Conservation (phyloP, 2,797 vertebrate species). For the Brotogeris chrysoptera region DNA sequence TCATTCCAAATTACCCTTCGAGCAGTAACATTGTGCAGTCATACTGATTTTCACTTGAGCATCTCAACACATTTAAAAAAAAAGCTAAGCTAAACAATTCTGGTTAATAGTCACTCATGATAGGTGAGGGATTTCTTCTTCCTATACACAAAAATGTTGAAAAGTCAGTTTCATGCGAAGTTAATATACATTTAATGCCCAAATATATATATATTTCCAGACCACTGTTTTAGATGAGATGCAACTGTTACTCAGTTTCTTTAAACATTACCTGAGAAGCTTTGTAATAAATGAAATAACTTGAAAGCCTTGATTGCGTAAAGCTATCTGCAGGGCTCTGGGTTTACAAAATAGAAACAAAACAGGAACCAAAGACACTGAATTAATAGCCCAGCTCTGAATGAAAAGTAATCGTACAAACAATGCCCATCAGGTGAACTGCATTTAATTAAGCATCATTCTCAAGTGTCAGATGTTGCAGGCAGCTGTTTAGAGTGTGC, state of each 20-base stretch:
- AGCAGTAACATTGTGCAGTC: neutral
- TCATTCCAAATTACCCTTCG: neutral
- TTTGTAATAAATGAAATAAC: neutral
- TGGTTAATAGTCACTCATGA: neutral
- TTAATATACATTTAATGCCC: neutral
- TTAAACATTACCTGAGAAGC: neutral
- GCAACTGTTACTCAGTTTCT: neutral
- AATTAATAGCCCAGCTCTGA: neutral
- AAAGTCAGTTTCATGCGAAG: neutral
- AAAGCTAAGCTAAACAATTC: neutral
- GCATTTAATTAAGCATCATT: constrained; percentile 15
- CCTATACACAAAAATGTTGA: neutral
- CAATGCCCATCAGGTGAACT: constrained; percentile 1
- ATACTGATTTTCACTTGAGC: neutral
- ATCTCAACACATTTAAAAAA: neutral
- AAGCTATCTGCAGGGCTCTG: neutral
- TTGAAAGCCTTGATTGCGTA: neutral
- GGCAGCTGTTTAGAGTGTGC: neutral
- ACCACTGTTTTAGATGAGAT: neutral
- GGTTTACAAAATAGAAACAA: neutral
- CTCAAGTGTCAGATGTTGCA: constrained; percentile 28
- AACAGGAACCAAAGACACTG: neutral
- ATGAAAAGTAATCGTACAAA: constrained; percentile 6
- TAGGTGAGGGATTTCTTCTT: neutral
- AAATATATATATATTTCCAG: neutral